Evolutionary conservation across 2,888 invertebrate species (phyloP).

Genomic region (Sarcophaga caerulescens): DNA sequence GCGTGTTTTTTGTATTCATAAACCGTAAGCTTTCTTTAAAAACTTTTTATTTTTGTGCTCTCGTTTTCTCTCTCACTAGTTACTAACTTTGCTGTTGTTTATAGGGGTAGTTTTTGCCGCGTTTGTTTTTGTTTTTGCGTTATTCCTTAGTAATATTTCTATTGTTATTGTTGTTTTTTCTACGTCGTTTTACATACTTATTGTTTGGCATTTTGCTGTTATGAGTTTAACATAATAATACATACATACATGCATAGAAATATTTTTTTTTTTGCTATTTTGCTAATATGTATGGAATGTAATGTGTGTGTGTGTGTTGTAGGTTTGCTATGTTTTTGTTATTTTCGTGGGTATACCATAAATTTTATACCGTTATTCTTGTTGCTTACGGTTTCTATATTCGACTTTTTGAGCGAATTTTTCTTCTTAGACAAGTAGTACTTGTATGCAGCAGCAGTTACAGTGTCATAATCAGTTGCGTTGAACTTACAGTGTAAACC

Average conservation of each 20-base stretch:
- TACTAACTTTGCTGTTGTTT: background rate
- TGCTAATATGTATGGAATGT: background rate
- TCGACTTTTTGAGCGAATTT: conserved; percentile 14
- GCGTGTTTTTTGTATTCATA: too few species aligned
- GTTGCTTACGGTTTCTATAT: conserved; percentile 32
- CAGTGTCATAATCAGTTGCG: conserved; percentile 69
- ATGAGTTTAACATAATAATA: conserved; percentile 20
- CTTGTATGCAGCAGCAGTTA: conserved; percentile 46
- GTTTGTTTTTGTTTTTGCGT: background rate
- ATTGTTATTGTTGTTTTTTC: too few species aligned
- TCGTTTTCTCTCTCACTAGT: too few species aligned
- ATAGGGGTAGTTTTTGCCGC: background rate
- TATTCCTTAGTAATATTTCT: background rate
- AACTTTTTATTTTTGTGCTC: too few species aligned
- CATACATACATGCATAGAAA: too few species aligned
- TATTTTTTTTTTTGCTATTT: background rate
- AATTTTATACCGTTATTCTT: conserved; percentile 33
- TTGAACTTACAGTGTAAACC: conserved; percentile 68
- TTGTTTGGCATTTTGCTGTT: conserved; percentile 21
- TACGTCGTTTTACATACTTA: background rate
- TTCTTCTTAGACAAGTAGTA: conserved; percentile 13
- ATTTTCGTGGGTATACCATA: conserved; percentile 26
- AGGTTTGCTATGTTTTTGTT: conserved; percentile 14
- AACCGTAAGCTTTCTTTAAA: too few species aligned
- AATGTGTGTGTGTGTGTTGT: conserved; percentile 5